Evolutionary conservation across 2,113 vertebrate species (phyloP), one percentile per base, ranked within the genome.

Genomic region (Thunnus thynnus): DNA sequence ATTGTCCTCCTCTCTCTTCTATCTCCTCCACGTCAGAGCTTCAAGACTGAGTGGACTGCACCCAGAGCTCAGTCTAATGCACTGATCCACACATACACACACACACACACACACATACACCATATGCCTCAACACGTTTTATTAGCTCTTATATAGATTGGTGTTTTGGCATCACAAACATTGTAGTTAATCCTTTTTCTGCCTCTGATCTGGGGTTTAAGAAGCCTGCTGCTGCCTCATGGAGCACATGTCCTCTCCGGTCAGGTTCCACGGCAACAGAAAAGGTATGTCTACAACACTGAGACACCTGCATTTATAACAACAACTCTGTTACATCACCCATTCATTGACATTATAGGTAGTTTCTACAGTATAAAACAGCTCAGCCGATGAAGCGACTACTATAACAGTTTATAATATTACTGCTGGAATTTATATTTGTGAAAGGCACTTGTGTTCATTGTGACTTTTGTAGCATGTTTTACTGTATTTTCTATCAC

Each of bases 181-280:
- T 13, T 4, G 2, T 4, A 16, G 10, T 61, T 54, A 17, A 1
- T 44, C 36, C 6, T 2, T 44, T 55, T 16, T 20, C 47, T 52
- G 13, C 32, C 44, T 48, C 60, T 82, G 73, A 32, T 63, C 61
- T 48, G 54, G 7, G 22, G 67, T 54, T 55, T 63, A 56, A 82
- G 18, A 25, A 69, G 41, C 55, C 3, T 1, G 20, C 7, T n/a
- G 70, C 7, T 17, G 67, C 58, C 61, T 16, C 44, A 93, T 93
- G 92, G 84, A 94, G 54, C 91, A 86, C 75, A 90, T 91, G 92
- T 94, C 93, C 2, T 93, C 90, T 48, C 93, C 92, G 0, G 86
- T 94, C 79, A 79, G 90, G 78, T 89, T 92, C 51, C 88, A 89
- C 72, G 50, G 57, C 80, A 83, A 8, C 55, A 88, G 75, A 13